Percentiles rank a stretch among this genome's conserved stretches.
Conservation (phyloP, 2,797 vertebrate species). For the Poecilia velifera region DNA sequence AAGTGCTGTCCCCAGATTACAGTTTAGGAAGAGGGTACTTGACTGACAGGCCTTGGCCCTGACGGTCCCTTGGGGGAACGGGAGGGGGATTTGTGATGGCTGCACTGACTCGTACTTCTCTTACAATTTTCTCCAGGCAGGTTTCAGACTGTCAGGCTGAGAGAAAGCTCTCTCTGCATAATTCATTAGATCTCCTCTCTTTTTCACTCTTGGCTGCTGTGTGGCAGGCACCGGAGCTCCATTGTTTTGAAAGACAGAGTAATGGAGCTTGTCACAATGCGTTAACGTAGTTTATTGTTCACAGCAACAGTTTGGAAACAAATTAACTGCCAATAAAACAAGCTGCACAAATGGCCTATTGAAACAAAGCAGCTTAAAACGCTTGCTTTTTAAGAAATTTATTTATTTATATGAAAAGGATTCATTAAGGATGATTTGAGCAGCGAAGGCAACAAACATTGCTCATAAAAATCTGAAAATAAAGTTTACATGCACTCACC, state of each 20-base stretch:
- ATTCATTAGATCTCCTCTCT: conserved; percentile 79
- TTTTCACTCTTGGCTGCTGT: conserved; percentile 68
- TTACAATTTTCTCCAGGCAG: conserved; percentile 79
- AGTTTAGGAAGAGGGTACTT: conserved; percentile 72
- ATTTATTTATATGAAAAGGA: conserved; percentile 30
- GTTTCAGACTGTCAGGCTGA: conserved; percentile 75
- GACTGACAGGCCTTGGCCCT: conserved; percentile 82
- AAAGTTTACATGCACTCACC: not conserved
- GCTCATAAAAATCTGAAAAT: conserved; percentile 21
- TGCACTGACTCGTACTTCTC: conserved; percentile 79
- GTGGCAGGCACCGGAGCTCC: conserved; percentile 60
- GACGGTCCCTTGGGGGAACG: conserved; percentile 67
- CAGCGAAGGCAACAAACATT: conserved; percentile 15
- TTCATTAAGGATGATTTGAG: conserved; percentile 32
- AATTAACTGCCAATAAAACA: conserved; percentile 57
- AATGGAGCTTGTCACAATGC: conserved; percentile 77
- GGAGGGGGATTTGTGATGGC: conserved; percentile 77
- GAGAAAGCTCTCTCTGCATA: conserved; percentile 79
- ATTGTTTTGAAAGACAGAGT: conserved; percentile 73
- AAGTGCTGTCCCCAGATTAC: conserved; percentile 78
- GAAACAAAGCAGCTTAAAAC: conserved; percentile 36
- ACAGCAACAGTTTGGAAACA: conserved; percentile 71
- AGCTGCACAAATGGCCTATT: conserved; percentile 35
- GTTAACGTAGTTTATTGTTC: conserved; percentile 72
- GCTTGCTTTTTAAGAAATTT: not conserved